Conservation (phyloP, 2,888 invertebrate species). For the Xestia xanthographa region DNA sequence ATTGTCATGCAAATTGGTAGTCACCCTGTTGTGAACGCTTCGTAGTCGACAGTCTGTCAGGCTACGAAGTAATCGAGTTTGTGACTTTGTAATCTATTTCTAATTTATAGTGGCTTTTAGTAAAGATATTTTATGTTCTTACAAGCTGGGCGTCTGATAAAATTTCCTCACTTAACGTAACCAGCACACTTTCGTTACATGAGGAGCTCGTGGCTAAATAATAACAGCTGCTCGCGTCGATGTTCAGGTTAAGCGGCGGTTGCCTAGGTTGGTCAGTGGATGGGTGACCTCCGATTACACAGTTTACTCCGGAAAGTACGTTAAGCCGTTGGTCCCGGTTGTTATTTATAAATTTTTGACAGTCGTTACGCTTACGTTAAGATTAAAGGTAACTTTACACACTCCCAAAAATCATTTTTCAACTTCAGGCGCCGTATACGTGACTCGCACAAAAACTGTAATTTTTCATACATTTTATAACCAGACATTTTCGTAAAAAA, state of each 20-base stretch:
- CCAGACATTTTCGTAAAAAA: slow-evolving; percentile 20
- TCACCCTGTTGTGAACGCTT: slow-evolving; percentile 39
- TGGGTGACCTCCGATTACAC: neutral
- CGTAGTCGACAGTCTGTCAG: slow-evolving; percentile 29
- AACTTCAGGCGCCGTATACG: neutral
- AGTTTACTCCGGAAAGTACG: neutral
- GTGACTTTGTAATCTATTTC: slow-evolving; percentile 28
- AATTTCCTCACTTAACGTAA: no score
- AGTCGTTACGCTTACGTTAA: neutral
- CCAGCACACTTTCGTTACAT: neutral
- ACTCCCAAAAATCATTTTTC: neutral
- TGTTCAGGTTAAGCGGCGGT: neutral
- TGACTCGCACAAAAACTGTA: slow-evolving; percentile 34
- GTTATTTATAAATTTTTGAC: neutral
- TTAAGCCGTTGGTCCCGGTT: neutral
- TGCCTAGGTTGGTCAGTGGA: neutral
- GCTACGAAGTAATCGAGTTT: slow-evolving; percentile 33
- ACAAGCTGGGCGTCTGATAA: neutral
- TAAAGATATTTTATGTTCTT: neutral
- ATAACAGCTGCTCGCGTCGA: neutral
- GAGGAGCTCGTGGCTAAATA: neutral
- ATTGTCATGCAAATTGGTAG: slow-evolving; percentile 62
- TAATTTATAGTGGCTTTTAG: slow-evolving; percentile 10
- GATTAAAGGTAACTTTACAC: neutral
- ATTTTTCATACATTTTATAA: slow-evolving; percentile 27